Evolutionary conservation across 2,797 vertebrate genomes (phyloP).

Genomic region (Etheostoma perlongum): DNA sequence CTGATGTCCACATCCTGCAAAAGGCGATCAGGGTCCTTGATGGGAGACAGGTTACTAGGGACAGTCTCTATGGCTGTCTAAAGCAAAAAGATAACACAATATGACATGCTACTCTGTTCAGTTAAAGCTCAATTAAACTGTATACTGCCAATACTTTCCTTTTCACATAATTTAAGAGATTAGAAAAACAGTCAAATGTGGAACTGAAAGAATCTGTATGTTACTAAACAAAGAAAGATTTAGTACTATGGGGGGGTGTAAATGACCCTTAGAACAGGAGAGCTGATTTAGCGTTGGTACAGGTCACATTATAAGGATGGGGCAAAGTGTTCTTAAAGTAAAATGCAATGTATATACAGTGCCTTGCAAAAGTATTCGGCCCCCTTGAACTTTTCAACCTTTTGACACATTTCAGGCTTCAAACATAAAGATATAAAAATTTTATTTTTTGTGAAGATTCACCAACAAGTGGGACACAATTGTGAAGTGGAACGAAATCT

Average conservation of each 20-base stretch:
- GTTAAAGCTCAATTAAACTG: background rate
- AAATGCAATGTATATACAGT: background rate
- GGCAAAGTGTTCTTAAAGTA: background rate
- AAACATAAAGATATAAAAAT: no score
- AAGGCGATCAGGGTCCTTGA: constrained; percentile 96
- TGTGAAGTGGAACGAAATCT: no score
- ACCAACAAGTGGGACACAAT: no score
- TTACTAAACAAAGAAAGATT: constrained; percentile 3
- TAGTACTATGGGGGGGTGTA: background rate
- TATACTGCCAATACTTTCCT: background rate
- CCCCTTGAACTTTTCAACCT: no score
- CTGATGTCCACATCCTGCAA: constrained; percentile 99
- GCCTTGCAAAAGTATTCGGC: no score
- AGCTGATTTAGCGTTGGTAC: background rate
- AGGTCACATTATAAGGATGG: background rate
- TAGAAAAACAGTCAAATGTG: background rate
- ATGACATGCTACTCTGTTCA: constrained; percentile 39
- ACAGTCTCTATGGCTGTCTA: constrained; percentile 90
- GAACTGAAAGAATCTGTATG: background rate
- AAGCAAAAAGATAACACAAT: constrained; percentile 69
- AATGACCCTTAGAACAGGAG: background rate
- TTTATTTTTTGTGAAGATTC: no score
- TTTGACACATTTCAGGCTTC: no score
- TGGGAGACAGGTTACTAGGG: constrained; percentile 90
- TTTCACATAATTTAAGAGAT: background rate